Percentiles rank a stretch among this genome's conserved stretches.
These are phyloP conservation scores for Hapalemur alaotrensis DNA, from an alignment of 2,797 vertebrate species.

Conservation along the genomic window DNA sequence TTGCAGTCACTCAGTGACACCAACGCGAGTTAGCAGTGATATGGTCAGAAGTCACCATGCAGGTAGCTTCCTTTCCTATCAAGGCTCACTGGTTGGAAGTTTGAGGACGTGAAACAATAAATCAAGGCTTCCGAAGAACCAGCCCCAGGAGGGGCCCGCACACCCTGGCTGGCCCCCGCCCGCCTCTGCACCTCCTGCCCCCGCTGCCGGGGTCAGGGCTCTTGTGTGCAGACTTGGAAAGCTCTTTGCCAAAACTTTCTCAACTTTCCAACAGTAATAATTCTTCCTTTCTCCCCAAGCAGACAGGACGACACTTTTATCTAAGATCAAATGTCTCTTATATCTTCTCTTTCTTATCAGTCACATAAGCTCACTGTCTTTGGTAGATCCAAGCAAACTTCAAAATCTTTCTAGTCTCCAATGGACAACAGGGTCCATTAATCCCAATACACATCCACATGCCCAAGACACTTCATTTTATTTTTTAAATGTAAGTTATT, in stretches of 20 bases:
- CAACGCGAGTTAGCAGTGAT: background rate
- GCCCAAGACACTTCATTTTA: background rate
- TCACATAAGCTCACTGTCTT: background rate
- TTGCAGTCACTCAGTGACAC: background rate
- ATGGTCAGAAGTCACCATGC: background rate
- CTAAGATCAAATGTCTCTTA: background rate
- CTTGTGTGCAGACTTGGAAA: rapidly evolving
- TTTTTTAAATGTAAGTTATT: background rate
- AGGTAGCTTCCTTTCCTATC: rapidly evolving
- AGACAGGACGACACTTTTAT: background rate
- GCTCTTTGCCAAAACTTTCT: background rate
- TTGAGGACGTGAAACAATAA: background rate
- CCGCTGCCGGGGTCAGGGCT: rapidly evolving
- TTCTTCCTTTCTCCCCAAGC: background rate
- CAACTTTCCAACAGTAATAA: rapidly evolving
- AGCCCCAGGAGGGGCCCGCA: rapidly evolving
- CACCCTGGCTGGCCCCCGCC: background rate
- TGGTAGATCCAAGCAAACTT: background rate
- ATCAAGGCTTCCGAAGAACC: background rate
- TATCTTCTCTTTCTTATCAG: background rate
- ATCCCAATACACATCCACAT: rapidly evolving
- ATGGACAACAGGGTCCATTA: rapidly evolving
- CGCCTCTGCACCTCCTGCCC: rapidly evolving
- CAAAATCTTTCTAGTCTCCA: background rate
- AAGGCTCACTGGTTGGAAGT: background rate